These are phyloP conservation scores for Myocastor coypus DNA, from an alignment of 2,113 vertebrate species.

Conservation along the genomic window DNA sequence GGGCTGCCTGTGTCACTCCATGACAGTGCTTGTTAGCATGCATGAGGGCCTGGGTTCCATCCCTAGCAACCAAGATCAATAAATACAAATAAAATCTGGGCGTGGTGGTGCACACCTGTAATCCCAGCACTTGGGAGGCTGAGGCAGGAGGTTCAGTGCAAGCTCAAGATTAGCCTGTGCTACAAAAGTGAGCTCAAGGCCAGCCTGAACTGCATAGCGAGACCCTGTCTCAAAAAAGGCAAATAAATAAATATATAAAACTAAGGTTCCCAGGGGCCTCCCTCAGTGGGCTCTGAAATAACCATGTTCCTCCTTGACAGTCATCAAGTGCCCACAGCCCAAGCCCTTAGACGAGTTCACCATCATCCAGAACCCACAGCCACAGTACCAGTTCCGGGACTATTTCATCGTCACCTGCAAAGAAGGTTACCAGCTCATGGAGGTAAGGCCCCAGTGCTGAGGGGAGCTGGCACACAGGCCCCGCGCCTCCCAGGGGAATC, in stretches of 20 bases:
- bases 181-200: too few relatives aligned
- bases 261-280: background rate
- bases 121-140: too few relatives aligned
- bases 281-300: background rate
- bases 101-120: too few relatives aligned
- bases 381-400: conserved; percentile 86
- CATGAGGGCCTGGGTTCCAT: background rate
- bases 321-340: conserved; percentile 87
- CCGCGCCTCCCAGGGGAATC: background rate
- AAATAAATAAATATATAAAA: too few relatives aligned
- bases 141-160: too few relatives aligned
- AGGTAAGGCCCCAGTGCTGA: conserved; percentile 82
- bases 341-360: conserved; percentile 85
- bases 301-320: conserved; percentile 72
- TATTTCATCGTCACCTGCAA: conserved; percentile 87
- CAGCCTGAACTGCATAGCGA: too few relatives aligned
- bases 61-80: background rate
- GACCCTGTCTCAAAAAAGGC: too few relatives aligned
- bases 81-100: background rate
- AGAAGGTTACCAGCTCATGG: conserved; percentile 85
- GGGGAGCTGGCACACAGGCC: background rate
- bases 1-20: background rate
- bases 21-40: background rate
- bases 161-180: too few relatives aligned
- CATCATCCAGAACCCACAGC: conserved; percentile 85